Conservation (phyloP, 2,113 vertebrate species). For the Cyprinodon variegatus region DNA sequence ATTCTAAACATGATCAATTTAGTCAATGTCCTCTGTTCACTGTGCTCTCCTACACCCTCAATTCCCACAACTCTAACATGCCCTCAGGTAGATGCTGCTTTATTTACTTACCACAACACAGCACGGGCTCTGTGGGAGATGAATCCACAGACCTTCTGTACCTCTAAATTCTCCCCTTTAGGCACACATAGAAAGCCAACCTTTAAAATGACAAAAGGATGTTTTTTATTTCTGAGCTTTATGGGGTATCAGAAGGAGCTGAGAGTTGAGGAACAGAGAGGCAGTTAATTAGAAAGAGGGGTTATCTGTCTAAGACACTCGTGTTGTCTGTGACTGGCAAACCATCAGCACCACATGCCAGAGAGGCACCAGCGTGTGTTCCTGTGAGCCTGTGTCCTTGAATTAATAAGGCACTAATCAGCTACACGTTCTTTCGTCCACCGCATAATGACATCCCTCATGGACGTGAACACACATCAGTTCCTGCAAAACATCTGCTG, state of each 20-base stretch:
- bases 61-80: conserved; percentile 50
- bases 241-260: conserved; percentile 30
- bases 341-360: conserved; percentile 31
- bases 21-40: conserved; percentile 51
- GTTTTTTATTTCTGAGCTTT: conserved; percentile 28
- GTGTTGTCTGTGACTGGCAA: conserved; percentile 37
- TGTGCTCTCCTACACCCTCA: conserved; percentile 49
- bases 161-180: conserved; percentile 31
- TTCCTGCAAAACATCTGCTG: conserved; percentile 71
- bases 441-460: conserved; percentile 67
- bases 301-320: conserved; percentile 46
- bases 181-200: conserved; percentile 12
- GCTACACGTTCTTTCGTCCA: conserved; percentile 65
- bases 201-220: conserved; percentile 29
- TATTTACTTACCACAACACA: conserved; percentile 67
- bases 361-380: conserved; percentile 27
- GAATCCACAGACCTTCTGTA: conserved; percentile 48
- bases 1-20: conserved; percentile 61
- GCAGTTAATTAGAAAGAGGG: conserved; percentile 46
- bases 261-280: conserved; percentile 25
- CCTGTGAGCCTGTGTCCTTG: conserved; percentile 66
- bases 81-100: conserved; percentile 59
- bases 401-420: conserved; percentile 76
- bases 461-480: conserved; percentile 54
- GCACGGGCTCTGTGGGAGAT: conserved; percentile 31